Conservation (phyloP, 2,113 vertebrate genomes). For the Oncorhynchus tshawytscha region DNA sequence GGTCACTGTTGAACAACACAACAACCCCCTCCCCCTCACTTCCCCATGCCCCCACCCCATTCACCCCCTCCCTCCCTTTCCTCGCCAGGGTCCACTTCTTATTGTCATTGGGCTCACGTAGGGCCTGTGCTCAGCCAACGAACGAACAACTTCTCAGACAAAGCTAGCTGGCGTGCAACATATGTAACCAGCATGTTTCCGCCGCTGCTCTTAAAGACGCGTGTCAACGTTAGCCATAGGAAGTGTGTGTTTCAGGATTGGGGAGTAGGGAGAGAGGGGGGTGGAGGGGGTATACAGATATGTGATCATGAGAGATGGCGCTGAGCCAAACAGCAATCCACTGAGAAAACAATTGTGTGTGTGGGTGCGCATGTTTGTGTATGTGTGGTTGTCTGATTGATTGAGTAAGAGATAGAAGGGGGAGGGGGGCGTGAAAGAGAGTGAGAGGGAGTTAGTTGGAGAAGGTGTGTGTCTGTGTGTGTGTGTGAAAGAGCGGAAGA, state of each 20-base stretch:
- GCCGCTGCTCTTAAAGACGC: conserved; percentile 57
- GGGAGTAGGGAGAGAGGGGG: conserved; percentile 11
- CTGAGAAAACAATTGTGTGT: conserved; percentile 64
- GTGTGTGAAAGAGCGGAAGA: conserved; percentile 16
- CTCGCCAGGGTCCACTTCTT: conserved; percentile 61
- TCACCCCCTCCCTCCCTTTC: conserved; percentile 20
- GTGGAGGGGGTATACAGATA: conserved; percentile 47
- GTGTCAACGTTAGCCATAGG: conserved; percentile 36
- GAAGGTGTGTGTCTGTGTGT: too few species aligned
- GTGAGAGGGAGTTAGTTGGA: neutral
- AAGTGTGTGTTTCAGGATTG: conserved; percentile 21
- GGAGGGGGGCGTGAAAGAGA: neutral
- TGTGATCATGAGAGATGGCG: conserved; percentile 74
- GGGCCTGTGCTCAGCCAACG: conserved; percentile 63
- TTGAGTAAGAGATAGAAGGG: conserved; percentile 26
- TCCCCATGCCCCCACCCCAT: conserved; percentile 20
- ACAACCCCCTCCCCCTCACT: conserved; percentile 2
- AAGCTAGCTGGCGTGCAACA: conserved; percentile 74
- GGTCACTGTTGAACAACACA: conserved; percentile 69
- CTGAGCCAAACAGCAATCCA: conserved; percentile 60
- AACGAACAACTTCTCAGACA: conserved; percentile 79
- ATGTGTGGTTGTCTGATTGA: conserved; percentile 9
- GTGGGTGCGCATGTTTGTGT: conserved; percentile 33
- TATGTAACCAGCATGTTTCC: conserved; percentile 73
- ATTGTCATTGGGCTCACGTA: conserved; percentile 79